Evolutionary conservation across 2,113 vertebrate species (phyloP).

Genomic region (Spheniscus mendiculus): DNA sequence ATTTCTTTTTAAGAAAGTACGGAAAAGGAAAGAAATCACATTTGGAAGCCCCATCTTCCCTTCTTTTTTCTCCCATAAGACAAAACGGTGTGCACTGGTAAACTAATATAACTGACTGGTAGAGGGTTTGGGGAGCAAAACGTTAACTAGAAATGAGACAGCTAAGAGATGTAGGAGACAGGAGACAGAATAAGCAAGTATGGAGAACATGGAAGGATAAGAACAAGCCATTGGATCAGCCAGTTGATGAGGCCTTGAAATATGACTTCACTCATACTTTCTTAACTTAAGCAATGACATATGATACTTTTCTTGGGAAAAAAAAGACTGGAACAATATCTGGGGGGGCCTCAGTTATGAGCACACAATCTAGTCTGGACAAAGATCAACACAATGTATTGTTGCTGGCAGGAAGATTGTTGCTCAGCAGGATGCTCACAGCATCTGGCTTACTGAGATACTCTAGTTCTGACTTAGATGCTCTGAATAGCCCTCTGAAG

Average conservation of each 20-base stretch:
- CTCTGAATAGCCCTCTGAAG: not conserved
- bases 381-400: not conserved
- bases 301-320: not conserved
- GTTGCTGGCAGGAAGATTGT: not conserved
- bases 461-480: not conserved
- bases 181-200: not conserved
- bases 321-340: not conserved
- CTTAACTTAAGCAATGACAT: not conserved
- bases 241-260: not conserved
- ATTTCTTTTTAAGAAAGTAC: not conserved
- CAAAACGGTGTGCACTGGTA: not conserved
- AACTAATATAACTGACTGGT: not conserved
- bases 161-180: not conserved
- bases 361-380: not conserved
- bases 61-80: not conserved
- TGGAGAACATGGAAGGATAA: not conserved
- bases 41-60: not conserved
- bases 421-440: not conserved
- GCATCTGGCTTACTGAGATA: not conserved
- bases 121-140: not conserved
- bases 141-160: not conserved
- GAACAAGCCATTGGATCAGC: not conserved
- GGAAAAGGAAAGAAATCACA: not conserved
- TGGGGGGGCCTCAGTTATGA: not conserved
- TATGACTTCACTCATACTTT: not conserved